Base-by-base conservation (phyloP, 2,797 vertebrate species). In the Sphenopsis melanotis region DNA sequence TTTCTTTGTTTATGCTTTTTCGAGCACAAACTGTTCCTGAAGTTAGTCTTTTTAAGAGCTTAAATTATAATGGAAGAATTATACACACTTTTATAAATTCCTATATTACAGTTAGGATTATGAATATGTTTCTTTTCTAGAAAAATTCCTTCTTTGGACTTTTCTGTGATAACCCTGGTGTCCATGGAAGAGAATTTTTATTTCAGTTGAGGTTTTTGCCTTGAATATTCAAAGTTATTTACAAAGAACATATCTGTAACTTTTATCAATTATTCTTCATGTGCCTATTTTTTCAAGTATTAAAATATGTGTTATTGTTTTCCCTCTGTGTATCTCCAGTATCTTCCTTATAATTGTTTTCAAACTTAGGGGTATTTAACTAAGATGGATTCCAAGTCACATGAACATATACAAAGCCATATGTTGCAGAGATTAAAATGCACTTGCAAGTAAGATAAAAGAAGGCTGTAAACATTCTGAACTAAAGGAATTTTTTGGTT, bases 61-160 rank as follows among this genome's bases (percentile, higher is more conserved):
- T 72, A 55, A 24, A 36, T 84, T 83, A 24, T n/a, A 70, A 64
- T 23, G 42, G 22, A 60, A 49, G 7, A 88, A 64, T 56, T 22
- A 36, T 64, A 21, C 1, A 2, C 19, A 22, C 7, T 70, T 89
- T 59, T 55, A 53, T 36, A 71, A 78, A 57, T n/a, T 68, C 10
- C 36, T 47, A 0, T 53, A 46, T 69, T 79, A 29, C 5, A 55
- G 27, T 39, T 39, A 29, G 32, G 9, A 68, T 61, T 19, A 52
- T 52, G 21, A 82, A 23, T 57, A n/a, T 47, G 5, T 2, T 59
- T 44, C 3, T 78, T 76, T 90, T 41, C 15, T 10, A 37, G 42
- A 23, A 55, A 57, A 69, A 26, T 1, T 2, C 4, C 2, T 6
- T 5, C 49, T 30, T 53, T 20, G 0, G 3, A 12, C 7, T 3